phyloP scores from a whole-genome alignment of 2,797 vertebrate species.

The Darevskia mixta region DNA sequence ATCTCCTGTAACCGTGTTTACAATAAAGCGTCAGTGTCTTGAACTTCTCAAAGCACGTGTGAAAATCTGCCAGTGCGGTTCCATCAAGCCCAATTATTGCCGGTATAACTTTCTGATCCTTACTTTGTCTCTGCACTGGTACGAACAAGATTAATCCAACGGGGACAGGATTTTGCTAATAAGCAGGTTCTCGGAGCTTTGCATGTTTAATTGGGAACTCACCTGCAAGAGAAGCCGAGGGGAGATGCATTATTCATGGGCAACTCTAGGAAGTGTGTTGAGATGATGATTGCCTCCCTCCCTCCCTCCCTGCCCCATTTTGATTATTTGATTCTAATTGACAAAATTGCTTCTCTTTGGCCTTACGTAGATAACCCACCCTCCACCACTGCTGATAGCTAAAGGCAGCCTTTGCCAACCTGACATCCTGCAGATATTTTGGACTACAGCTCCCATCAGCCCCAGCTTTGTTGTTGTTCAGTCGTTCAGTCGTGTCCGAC shows the following conservation, averaged over 20 bases:
- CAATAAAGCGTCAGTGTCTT: neutral
- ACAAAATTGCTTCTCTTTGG: conserved; percentile 31
- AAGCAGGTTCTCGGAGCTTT: conserved; percentile 53
- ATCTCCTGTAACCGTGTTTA: neutral
- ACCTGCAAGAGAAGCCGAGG: conserved; percentile 39
- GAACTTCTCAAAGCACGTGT: conserved; percentile 17
- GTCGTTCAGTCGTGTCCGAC: too few relatives aligned
- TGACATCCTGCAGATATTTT: neutral
- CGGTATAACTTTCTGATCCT: conserved; percentile 31
- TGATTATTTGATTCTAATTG: conserved; percentile 28
- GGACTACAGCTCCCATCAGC: neutral
- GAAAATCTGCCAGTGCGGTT: conserved; percentile 9
- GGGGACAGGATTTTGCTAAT: conserved; percentile 40
- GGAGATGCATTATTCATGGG: conserved; percentile 44
- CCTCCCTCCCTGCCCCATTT: neutral
- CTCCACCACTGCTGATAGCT: neutral
- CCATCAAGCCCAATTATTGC: conserved; percentile 54
- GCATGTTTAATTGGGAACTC: conserved; percentile 56
- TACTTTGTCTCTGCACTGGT: conserved; percentile 31
- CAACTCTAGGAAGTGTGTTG: conserved; percentile 39
- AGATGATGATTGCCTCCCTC: conserved; percentile 27
- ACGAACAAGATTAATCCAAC: conserved; percentile 39
- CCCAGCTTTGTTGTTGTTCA: too few relatives aligned
- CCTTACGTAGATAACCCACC: neutral
- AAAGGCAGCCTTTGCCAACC: neutral